These are phyloP conservation scores for Strongylocentrotus purpuratus DNA, from an alignment of 35 echinoderm and acorn worm species.

Conservation along the genomic window DNA sequence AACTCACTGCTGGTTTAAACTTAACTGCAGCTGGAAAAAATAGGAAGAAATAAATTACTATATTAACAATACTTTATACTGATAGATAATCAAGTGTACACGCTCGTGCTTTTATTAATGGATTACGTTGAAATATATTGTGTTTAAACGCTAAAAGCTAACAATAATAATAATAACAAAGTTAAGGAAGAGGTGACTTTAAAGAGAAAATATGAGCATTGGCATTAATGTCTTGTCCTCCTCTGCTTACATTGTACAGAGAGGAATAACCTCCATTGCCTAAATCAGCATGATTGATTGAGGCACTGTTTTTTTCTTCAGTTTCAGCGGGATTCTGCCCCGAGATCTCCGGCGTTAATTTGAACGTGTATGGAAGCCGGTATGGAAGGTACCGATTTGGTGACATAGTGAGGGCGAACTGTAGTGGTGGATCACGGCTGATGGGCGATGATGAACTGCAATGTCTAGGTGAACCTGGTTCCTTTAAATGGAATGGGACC, in stretches of 20 bases:
- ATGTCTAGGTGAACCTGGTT: neutral
- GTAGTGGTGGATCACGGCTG: neutral
- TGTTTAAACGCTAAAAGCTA: no score
- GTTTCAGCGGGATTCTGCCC: neutral
- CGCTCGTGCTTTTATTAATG: no score
- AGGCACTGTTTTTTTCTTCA: neutral
- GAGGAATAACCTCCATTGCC: no score
- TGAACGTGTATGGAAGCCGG: neutral
- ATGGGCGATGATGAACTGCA: neutral
- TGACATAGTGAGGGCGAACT: conserved; percentile 25
- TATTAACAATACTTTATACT: no score
- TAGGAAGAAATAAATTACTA: no score
- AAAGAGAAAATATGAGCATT: neutral
- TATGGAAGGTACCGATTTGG: conserved; percentile 16
- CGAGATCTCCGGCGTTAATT: neutral
- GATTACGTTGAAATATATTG: no score
- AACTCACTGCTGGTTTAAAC: no score
- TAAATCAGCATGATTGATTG: no score
- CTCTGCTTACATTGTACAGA: neutral
- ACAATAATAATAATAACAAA: no score
- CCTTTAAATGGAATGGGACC: neutral
- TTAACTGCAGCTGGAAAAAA: no score
- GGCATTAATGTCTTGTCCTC: neutral
- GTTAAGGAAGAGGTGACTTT: neutral
- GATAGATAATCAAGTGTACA: no score